phyloP scores from a whole-genome alignment of 1,140 invertebrate genomes.

The Heliconius eleuchia region DNA sequence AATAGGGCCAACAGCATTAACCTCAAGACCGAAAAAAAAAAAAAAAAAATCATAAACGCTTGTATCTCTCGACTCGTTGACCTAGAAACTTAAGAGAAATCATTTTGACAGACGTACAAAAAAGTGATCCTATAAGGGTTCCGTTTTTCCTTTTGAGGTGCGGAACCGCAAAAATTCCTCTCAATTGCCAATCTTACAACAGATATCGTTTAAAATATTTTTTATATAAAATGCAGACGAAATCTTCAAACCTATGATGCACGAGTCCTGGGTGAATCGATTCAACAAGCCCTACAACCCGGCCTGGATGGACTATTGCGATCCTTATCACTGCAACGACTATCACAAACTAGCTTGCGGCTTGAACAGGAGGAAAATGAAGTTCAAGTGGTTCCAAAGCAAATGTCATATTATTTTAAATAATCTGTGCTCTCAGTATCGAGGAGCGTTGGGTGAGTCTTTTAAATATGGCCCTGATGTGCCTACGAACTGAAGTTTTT shows the following conservation, averaged over 20 bases:
- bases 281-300: conserved; percentile 46
- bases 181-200: no score
- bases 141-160: no score
- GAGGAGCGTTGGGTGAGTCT: conserved; percentile 51
- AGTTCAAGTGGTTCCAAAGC: conserved; percentile 66
- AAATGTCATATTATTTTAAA: conserved; percentile 51
- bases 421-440: conserved; percentile 49
- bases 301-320: conserved; percentile 67
- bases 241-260: conserved; percentile 49
- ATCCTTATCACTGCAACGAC: conserved; percentile 62
- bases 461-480: not conserved
- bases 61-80: no score
- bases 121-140: no score
- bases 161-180: no score
- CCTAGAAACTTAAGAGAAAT: no score
- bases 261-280: conserved; percentile 40
- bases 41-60: no score
- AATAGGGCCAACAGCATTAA: no score
- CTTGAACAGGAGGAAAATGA: conserved; percentile 49
- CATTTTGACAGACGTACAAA: no score
- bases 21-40: no score
- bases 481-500: no score
- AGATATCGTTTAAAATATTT: no score
- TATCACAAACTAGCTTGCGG: conserved; percentile 53
- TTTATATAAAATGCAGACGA: conserved; percentile 36